These are phyloP conservation scores for Boloria selene DNA, from an alignment of 2,888 invertebrate genomes.

Conservation along the genomic window DNA sequence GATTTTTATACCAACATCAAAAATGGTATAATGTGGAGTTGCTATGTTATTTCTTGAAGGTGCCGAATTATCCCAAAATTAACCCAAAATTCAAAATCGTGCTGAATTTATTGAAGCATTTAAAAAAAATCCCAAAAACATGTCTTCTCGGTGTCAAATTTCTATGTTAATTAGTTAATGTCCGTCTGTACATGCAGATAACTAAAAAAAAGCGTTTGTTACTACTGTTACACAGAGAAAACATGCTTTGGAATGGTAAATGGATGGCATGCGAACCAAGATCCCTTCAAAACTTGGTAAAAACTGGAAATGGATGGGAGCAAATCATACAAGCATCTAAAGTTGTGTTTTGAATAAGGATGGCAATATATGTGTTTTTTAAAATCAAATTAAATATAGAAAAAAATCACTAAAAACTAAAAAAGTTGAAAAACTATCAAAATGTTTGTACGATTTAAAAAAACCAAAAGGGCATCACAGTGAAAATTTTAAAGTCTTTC, in stretches of 20 bases:
- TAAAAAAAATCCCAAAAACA: constrained; percentile 49
- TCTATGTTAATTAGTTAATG: constrained; percentile 45
- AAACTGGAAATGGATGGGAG: constrained; percentile 56
- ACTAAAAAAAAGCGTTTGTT: constrained; percentile 5
- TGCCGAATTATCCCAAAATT: no score
- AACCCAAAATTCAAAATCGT: constrained; percentile 7
- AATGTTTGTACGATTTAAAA: constrained; percentile 52
- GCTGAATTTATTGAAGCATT: constrained; percentile 7
- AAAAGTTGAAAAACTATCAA: constrained; percentile 14
- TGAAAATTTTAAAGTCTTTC: constrained; percentile 49
- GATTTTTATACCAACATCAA: no score
- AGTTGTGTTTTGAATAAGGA: neutral
- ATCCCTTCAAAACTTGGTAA: constrained; percentile 44
- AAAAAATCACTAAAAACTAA: neutral
- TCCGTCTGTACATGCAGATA: neutral
- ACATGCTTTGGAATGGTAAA: constrained; percentile 62
- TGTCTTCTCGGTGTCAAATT: constrained; percentile 55
- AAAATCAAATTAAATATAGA: neutral
- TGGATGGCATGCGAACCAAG: constrained; percentile 34
- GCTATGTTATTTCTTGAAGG: no score
- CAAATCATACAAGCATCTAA: constrained; percentile 52
- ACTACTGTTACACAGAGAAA: constrained; percentile 57
- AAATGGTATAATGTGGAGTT: no score
- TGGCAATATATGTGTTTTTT: no score
- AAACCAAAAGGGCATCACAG: constrained; percentile 35